Evolutionary conservation across 2,113 vertebrate genomes (phyloP), one percentile per base, ranked within the genome.

Genomic region (Carassius gibelio): DNA sequence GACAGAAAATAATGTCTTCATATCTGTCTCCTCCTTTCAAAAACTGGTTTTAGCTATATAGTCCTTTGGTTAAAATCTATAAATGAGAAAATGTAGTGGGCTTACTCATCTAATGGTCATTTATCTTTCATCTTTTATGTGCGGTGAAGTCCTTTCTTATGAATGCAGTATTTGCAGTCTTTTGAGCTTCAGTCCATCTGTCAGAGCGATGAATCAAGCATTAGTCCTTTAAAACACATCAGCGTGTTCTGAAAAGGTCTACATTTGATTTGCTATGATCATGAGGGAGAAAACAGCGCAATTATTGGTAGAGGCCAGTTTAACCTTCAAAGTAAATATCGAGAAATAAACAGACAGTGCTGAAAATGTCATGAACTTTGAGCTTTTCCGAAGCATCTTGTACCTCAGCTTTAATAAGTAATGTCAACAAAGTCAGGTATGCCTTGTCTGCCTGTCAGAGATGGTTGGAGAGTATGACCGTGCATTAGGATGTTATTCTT

Each of bases 321-420:
- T 94, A 94, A 94, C 93, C 94, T 94, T 94, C 93, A 93, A 72
- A 91, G 91, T 87, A 95, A 95, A 95, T 93, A 94, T 89, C 92
- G 93, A 87, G 89, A 92, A 85, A 85, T 79, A 88, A 90, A 89
- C 88, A 89, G 88, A 88, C 90, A 85, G 85, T 78, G 81, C 61
- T 90, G 91, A 83, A 94, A 95, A 95, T 95, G 94, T 93, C 94
- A 94, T 94, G 93, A 94, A 94, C 94, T 94, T 93, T 94, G 88
- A 90, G 89, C 89, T 89, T 91, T 86, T 91, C 88, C 30, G 84
- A 87, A 87, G 90, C 87, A 81, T 91, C 91, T 91, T 86, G 87
- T 75, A 91, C 84, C 82, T 87, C 87, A 57, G 84, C 87, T 80
- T 84, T 93, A 88, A 91, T 90, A 85, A 87, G 5, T 88, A 90